These are phyloP conservation scores for Arbacia lixula DNA, from an alignment of 53 echinoderm and acorn worm species.

Conservation along the genomic window DNA sequence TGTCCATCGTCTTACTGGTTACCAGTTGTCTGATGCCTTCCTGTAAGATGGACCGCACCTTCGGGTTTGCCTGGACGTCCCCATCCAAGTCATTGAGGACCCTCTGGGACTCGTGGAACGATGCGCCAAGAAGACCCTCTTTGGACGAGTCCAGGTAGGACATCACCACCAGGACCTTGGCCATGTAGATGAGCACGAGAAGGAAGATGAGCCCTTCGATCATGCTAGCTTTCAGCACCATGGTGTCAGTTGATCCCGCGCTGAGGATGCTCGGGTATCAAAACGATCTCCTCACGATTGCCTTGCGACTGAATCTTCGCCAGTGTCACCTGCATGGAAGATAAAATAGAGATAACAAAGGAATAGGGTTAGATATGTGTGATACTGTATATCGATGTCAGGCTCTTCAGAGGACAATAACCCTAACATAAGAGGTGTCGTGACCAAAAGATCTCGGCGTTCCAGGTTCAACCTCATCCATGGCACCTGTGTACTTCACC, in stretches of 20 bases:
- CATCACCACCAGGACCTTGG: conserved; percentile 66
- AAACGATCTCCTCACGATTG: too few species aligned
- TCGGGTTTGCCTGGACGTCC: conserved; percentile 4
- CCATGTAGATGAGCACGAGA: conserved; percentile 67
- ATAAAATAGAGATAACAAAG: too few species aligned
- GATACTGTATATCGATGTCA: too few species aligned
- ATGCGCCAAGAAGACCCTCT: conserved; percentile 28
- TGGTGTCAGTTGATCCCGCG: not conserved
- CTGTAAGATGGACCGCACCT: conserved; percentile 42
- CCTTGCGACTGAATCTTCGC: too few species aligned
- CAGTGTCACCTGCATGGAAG: too few species aligned
- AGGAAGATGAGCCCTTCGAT: conserved; percentile 61
- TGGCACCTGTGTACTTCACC: too few species aligned
- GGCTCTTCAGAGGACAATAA: too few species aligned
- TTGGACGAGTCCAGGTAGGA: conserved; percentile 70
- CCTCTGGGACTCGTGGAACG: conserved; percentile 14
- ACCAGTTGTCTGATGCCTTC: not conserved
- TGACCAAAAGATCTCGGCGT: too few species aligned
- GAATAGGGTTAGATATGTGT: too few species aligned
- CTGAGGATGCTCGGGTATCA: too few species aligned
- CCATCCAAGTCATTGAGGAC: not conserved
- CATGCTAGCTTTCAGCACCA: conserved; percentile 32
- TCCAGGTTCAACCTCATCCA: too few species aligned
- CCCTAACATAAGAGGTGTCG: too few species aligned
- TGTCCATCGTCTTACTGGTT: not conserved